Evolutionary conservation across 2,113 vertebrate genomes (phyloP).

Genomic region (Polyodon spathula): DNA sequence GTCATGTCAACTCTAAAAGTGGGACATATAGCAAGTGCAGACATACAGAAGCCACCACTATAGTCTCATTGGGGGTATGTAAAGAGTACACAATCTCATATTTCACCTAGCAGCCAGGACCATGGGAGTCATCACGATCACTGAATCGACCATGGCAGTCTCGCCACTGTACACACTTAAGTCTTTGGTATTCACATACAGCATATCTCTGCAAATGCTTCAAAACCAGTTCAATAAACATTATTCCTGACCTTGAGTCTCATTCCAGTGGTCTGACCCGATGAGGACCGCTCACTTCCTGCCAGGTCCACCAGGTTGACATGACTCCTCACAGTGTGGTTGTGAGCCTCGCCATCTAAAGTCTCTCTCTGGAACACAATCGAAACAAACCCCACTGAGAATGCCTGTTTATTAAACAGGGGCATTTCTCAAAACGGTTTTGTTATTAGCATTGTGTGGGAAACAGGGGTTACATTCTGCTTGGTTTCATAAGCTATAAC

Average conservation of each 20-base stretch:
- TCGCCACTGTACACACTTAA: background rate
- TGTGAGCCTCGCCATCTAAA: background rate
- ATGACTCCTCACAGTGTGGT: background rate
- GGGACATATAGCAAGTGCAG: too few relatives aligned
- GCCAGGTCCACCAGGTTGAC: conserved; percentile 1
- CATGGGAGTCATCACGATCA: background rate
- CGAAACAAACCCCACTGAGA: background rate
- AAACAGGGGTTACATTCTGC: too few relatives aligned
- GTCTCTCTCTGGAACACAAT: background rate
- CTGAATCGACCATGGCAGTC: background rate
- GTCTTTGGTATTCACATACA: background rate
- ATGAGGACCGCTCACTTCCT: conserved; percentile 1
- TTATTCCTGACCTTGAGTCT: background rate
- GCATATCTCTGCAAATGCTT: background rate
- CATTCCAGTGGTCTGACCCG: background rate
- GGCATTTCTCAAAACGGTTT: too few relatives aligned
- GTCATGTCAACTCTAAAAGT: too few relatives aligned
- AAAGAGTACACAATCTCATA: too few relatives aligned
- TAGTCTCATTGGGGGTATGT: too few relatives aligned
- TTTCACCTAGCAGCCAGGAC: too few relatives aligned
- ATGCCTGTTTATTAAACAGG: too few relatives aligned
- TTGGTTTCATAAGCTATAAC: too few relatives aligned
- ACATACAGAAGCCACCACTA: too few relatives aligned
- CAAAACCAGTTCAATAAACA: background rate
- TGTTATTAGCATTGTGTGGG: too few relatives aligned